phyloP scores from a whole-genome alignment of 1,140 invertebrate species.

The Pseudobourletiella spinata region DNA sequence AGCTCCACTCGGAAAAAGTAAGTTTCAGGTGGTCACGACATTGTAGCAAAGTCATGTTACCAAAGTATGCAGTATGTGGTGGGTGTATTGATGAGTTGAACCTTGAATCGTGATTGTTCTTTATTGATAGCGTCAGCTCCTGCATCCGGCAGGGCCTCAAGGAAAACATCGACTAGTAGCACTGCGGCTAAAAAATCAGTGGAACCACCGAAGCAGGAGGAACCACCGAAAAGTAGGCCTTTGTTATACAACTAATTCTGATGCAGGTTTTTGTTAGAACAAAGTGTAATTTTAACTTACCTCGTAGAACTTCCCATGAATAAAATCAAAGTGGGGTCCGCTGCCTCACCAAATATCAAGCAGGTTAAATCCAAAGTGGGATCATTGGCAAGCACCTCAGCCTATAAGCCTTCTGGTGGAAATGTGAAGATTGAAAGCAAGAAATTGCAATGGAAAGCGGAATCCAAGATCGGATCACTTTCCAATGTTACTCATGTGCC shows the following conservation, averaged over 20 bases:
- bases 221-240: neutral
- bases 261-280: too few species aligned
- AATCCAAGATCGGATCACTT: constrained; percentile 84
- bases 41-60: too few species aligned
- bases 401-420: constrained; percentile 77
- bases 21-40: too few species aligned
- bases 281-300: too few species aligned
- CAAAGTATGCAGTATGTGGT: too few species aligned
- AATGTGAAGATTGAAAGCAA: constrained; percentile 81
- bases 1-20: too few species aligned
- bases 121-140: neutral
- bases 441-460: constrained; percentile 85
- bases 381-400: constrained; percentile 74
- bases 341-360: constrained; percentile 83
- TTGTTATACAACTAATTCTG: too few species aligned
- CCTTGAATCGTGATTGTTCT: too few species aligned
- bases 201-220: neutral
- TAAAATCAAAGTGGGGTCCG: constrained; percentile 80
- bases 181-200: neutral
- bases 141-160: neutral
- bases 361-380: constrained; percentile 88
- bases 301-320: constrained; percentile 82
- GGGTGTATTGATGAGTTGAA: too few species aligned
- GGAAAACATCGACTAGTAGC: neutral
- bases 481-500: constrained; percentile 89